Evolutionary conservation across 2,797 vertebrate species (phyloP).

Genomic region (Cottoperca gobio): DNA sequence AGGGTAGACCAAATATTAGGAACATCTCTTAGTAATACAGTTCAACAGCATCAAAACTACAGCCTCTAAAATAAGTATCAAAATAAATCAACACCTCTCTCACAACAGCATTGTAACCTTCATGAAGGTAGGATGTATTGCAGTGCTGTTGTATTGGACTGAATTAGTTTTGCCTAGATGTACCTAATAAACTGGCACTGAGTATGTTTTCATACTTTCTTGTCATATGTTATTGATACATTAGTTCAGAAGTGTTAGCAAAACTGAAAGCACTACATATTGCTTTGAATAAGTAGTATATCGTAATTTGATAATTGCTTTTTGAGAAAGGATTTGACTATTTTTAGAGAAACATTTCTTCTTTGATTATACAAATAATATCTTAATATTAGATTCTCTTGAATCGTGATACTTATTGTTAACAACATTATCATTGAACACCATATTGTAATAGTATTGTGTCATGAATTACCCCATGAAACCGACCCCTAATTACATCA

Average conservation of each 20-base stretch:
- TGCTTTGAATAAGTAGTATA: neutral
- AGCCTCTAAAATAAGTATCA: neutral
- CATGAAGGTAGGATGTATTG: neutral
- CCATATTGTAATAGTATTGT: neutral
- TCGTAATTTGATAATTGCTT: neutral
- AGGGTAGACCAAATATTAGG: neutral
- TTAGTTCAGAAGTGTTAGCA: neutral
- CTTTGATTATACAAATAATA: neutral
- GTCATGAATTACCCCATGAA: neutral
- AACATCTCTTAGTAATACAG: neutral
- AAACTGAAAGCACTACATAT: neutral
- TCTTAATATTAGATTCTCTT: neutral
- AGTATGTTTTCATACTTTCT: neutral
- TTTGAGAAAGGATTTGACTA: neutral
- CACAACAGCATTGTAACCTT: neutral
- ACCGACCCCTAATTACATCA: neutral
- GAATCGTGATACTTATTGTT: neutral
- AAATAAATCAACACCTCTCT: neutral
- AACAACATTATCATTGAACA: neutral
- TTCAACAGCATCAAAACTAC: slow-evolving; percentile 1
- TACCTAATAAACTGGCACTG: neutral
- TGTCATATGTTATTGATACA: neutral
- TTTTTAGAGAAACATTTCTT: neutral
- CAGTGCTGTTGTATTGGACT: neutral
- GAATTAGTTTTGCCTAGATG: neutral